A percentile compares a stretch with the other conserved stretches of the same genome.
These are phyloP conservation scores for Picus viridis DNA, from an alignment of 2,797 vertebrate species.

Conservation along the genomic window DNA sequence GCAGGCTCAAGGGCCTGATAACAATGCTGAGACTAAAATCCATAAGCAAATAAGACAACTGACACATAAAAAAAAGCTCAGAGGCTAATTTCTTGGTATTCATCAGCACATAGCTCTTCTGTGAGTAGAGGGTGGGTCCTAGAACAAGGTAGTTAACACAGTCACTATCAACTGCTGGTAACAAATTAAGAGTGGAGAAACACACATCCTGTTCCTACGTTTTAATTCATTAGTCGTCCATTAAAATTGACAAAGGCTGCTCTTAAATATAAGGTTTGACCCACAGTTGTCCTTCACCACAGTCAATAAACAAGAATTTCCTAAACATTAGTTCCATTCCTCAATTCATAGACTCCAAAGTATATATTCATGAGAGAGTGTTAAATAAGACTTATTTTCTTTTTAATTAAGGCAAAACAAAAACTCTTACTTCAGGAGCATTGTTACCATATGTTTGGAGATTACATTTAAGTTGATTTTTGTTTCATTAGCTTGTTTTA, in stretches of 20 bases:
- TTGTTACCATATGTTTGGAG: not conserved
- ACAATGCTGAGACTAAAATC: not conserved
- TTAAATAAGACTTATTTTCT: not conserved
- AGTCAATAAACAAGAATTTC: not conserved
- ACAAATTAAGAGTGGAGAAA: not conserved
- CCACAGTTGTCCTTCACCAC: not conserved
- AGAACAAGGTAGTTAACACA: not conserved
- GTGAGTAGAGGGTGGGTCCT: not conserved
- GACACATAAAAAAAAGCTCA: not conserved
- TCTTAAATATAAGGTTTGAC: not conserved
- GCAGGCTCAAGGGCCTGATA: not conserved
- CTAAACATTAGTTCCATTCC: not conserved
- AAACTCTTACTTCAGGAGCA: not conserved
- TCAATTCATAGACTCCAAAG: not conserved
- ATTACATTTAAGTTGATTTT: not conserved
- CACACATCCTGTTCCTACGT: accelerated
- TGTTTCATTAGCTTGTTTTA: not conserved
- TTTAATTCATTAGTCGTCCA: not conserved
- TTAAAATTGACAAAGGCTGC: not conserved
- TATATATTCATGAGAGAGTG: not conserved
- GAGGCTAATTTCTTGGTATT: not conserved
- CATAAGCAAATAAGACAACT: not conserved
- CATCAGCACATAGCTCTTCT: not conserved
- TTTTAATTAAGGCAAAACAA: not conserved
- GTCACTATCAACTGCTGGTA: not conserved